These are phyloP conservation scores for Grammomys dolichurus DNA, from an alignment of 2,113 vertebrate species.

Conservation along the genomic window DNA sequence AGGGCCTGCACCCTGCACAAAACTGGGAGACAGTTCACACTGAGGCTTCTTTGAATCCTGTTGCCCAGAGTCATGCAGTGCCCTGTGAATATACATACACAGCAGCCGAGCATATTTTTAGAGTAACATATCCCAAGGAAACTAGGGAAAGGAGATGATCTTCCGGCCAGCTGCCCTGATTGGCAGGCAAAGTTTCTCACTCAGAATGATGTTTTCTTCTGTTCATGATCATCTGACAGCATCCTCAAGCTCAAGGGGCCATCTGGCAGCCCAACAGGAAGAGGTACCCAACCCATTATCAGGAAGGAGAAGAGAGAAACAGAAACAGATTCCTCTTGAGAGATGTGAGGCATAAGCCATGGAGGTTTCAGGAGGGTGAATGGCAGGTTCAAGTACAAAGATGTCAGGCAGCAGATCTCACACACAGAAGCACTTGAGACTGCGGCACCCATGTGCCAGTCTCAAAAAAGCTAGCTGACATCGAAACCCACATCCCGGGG, in stretches of 20 bases:
- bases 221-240: background rate
- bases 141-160: background rate
- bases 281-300: background rate
- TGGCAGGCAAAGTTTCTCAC: constrained; percentile 48
- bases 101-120: constrained; percentile 41
- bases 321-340: background rate
- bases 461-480: background rate
- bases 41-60: rapidly evolving
- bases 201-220: constrained; percentile 19
- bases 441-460: rapidly evolving
- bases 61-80: background rate
- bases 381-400: background rate
- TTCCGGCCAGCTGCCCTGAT: constrained; percentile 51
- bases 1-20: background rate
- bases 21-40: rapidly evolving
- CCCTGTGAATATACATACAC: background rate
- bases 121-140: constrained; percentile 52
- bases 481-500: background rate
- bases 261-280: background rate
- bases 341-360: background rate
- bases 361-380: background rate
- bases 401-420: background rate
- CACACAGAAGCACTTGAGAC: background rate
- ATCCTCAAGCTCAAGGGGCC: background rate
- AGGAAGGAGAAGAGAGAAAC: background rate